These are phyloP conservation scores for Scaptomyza tumidula DNA, from an alignment of 2,888 invertebrate genomes.

Conservation along the genomic window DNA sequence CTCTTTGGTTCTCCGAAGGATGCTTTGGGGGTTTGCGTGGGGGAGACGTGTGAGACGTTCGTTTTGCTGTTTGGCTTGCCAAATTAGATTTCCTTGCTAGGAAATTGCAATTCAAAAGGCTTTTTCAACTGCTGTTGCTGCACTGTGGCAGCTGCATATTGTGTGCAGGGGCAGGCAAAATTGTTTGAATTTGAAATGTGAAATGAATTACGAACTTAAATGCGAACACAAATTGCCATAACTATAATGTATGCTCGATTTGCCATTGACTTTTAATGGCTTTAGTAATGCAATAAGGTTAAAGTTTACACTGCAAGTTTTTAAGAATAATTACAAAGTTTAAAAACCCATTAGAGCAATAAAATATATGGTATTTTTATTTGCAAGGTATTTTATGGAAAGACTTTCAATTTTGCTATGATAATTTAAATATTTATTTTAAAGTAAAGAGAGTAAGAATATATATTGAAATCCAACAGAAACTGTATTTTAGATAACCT, in stretches of 20 bases:
- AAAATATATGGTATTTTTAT: too few species aligned
- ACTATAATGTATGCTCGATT: slow-evolving; percentile 1
- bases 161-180: slow-evolving; percentile 17
- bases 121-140: slow-evolving; percentile 39
- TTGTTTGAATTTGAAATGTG: slow-evolving; percentile 41
- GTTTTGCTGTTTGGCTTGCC: slow-evolving; percentile 54
- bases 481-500: too few species aligned
- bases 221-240: neutral
- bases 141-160: slow-evolving; percentile 16
- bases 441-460: too few species aligned
- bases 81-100: slow-evolving; percentile 68
- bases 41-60: slow-evolving; percentile 3
- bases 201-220: slow-evolving; percentile 12
- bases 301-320: neutral
- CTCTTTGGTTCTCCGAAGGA: neutral
- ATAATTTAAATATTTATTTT: too few species aligned
- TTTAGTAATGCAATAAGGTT: neutral
- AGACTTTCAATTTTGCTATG: too few species aligned
- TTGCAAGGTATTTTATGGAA: neutral
- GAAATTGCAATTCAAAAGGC: slow-evolving; percentile 69
- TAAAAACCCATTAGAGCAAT: too few species aligned
- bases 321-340: too few species aligned
- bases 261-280: neutral
- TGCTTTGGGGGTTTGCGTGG: neutral
- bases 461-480: too few species aligned